Evolutionary conservation across 2,113 vertebrate species (phyloP).

Genomic region (mouse (Mus musculus)): DNA sequence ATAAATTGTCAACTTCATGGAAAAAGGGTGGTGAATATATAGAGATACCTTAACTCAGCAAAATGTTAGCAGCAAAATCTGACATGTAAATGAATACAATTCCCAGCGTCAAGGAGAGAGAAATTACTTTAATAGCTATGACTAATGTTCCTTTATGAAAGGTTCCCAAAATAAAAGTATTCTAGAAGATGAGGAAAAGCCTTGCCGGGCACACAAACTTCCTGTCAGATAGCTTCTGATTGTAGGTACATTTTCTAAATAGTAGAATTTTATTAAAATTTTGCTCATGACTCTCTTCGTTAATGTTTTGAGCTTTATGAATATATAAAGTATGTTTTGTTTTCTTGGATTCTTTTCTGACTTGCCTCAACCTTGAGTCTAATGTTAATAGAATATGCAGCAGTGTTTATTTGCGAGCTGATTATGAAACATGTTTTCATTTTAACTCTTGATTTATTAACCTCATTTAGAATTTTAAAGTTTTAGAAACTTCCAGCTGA

Average conservation of each 20-base stretch:
- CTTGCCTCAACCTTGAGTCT: conserved; percentile 62
- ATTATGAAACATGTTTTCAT: conserved; percentile 76
- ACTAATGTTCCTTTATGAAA: background rate
- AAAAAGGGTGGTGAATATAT: accelerated
- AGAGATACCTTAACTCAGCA: background rate
- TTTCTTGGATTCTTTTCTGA: conserved; percentile 39
- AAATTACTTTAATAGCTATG: background rate
- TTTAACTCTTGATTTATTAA: conserved; percentile 77
- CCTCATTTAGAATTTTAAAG: conserved; percentile 74
- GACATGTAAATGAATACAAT: background rate
- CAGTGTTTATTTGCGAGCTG: conserved; percentile 72
- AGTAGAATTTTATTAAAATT: conserved; percentile 43
- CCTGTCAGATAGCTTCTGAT: background rate
- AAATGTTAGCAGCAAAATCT: background rate
- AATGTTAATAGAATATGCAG: conserved; percentile 75
- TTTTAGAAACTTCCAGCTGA: conserved; percentile 53
- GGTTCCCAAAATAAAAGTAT: conserved; percentile 3
- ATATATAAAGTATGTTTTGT: conserved; percentile 25
- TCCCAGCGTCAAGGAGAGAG: background rate
- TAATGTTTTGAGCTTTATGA: conserved; percentile 46
- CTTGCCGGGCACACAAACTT: background rate
- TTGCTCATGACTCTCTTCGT: conserved; percentile 42
- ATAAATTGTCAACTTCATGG: background rate
- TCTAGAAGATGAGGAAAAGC: background rate
- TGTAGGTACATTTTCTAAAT: conserved; percentile 47